Base-by-base conservation (phyloP, 2,888 invertebrate species). In the Empis stercorea region DNA sequence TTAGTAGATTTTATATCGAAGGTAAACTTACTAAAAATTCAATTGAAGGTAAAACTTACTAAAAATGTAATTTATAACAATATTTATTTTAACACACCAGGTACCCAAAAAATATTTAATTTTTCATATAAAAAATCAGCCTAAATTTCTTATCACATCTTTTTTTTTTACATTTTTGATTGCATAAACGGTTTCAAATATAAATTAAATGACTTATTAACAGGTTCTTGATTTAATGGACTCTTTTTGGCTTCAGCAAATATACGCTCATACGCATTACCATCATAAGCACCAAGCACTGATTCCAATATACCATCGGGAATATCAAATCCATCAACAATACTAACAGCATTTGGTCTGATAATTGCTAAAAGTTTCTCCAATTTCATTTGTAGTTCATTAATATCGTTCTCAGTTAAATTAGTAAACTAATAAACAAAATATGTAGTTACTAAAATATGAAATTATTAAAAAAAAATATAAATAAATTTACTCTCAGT, bases 261-360 rank as follows among this genome's bases (percentile, higher is more conserved):
- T 44, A 89, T 74, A 17, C 84, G 76, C 61, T 88, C 83, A 66
- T 91, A 91, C 7, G 89, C 89, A 56, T 84, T 81, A 0, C 91
- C 91, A 68, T 91, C 89, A 64, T 81, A 87, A 3, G 82, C 76
- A 3, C 91, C 91, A 10, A 91, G 67, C 0, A 85, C 78, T 0
- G 87, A 88, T 45, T 78, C 76, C n/a, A 91, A 68, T 48, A 87
- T 79, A 62, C 84, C 84, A 62, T 92, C 91, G 32, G 80, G 73
- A 39, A 89, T 76, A 65, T 94, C 94, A 64, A 95, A 96, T 15
- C 88, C 80, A 68, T 96, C 96, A 0, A 95, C 94, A 27, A 96
- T 72, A 0, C 86, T 83, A 0, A 96, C 85, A 1, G 92, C 93
- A 67, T 95, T 86, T 4, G 88, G 88, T 44, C 95, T 78, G 46